Conservation (phyloP, 1,140 invertebrate genomes). For the Lasioglossum baleicum region DNA sequence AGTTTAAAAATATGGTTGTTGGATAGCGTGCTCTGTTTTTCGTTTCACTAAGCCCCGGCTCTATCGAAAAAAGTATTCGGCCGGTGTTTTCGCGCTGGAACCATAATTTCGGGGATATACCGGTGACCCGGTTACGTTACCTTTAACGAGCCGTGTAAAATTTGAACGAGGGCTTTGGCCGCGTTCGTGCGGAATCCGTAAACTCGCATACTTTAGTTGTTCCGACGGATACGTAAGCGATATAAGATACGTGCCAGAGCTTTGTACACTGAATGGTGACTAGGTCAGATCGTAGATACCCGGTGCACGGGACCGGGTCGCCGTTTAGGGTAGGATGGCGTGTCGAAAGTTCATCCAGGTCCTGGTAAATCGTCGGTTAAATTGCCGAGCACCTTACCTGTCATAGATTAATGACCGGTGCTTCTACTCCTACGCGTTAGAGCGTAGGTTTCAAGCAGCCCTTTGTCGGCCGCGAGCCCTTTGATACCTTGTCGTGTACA, state of each 20-base stretch:
- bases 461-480: conserved; percentile 35
- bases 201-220: conserved; percentile 49
- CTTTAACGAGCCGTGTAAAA: conserved; percentile 52
- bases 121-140: conserved; percentile 46
- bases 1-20: no score
- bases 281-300: conserved; percentile 66
- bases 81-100: conserved; percentile 26
- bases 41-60: neutral
- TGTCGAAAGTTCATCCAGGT: conserved; percentile 51
- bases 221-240: conserved; percentile 30
- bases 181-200: conserved; percentile 50
- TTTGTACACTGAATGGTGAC: conserved; percentile 51
- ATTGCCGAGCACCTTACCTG: conserved; percentile 46
- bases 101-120: conserved; percentile 52
- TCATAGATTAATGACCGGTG: conserved; percentile 56
- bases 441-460: conserved; percentile 45
- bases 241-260: conserved; percentile 30
- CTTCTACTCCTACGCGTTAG: conserved; percentile 60
- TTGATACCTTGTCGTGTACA: conserved; percentile 16
- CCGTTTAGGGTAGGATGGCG: conserved; percentile 46
- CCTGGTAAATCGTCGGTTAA: conserved; percentile 53
- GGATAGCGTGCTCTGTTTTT: no score
- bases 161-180: conserved; percentile 47
- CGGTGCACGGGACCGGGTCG: conserved; percentile 19
- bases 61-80: conserved; percentile 18